Evolutionary conservation across 2,888 invertebrate genomes (phyloP), one percentile per base, ranked within the genome.

Genomic region (Alloscopus bannaensis): DNA sequence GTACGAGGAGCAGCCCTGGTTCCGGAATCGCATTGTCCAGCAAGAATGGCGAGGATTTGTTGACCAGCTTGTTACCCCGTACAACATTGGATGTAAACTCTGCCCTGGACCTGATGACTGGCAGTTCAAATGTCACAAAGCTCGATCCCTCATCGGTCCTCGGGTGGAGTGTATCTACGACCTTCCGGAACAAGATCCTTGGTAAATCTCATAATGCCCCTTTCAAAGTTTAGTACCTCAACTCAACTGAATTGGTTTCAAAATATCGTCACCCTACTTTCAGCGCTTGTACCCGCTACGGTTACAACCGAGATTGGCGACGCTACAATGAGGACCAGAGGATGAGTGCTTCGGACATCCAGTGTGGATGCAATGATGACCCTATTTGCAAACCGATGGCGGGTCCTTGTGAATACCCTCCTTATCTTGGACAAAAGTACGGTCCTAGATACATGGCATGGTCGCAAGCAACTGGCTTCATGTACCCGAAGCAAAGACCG

Each of bases 1-100:
- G 28, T 84, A 84, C 45, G 82, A 83, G 60, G 72, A 81, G 26
- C 85, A 85, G 40, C 83, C 85, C 0, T 85, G 85, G 84, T 83
- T 84, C 57, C 64, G 73, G 16, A 83, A 84, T 47, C 82, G 81
- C 0, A 16, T 81, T 8, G 80, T 84, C 24, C 82, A 84, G 31
- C 31, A 71, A 3, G 81, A 80, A 18, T 84, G 84, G 84, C 24
- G 57, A 8, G 83, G 79, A 8, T 84, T 84, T 55, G 71, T 83
- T 0, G 71, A 62, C 8, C 80, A 83, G 22, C 57, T 84, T 8
- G 83, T 83, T 3, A 83, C 83, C 2, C 84, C 84, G 18, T 45
- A 71, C 11, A 84, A 84, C 45, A 81, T 84, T 31, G 79, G 81
- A 3, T 83, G 82, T 40, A 72, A 75, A 18, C 64, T 83, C 3